Evolutionary conservation across 1,140 invertebrate species (phyloP).

Genomic region (Archivesica marissinica): DNA sequence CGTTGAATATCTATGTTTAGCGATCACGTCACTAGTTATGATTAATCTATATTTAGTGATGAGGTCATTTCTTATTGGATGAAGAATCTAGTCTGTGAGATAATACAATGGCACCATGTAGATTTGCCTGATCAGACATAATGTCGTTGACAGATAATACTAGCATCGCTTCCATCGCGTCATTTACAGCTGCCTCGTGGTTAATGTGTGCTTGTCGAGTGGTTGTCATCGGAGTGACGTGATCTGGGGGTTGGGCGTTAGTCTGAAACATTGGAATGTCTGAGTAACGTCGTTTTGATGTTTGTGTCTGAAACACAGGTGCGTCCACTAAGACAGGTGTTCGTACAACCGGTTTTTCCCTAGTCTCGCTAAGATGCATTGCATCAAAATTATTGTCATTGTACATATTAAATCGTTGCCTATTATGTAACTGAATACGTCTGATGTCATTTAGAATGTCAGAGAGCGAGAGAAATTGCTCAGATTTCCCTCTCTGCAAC

Average conservation of each 20-base stretch:
- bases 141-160: slow-evolving; percentile 17
- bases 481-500: not conserved
- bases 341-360: not conserved
- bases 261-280: not conserved
- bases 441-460: slow-evolving; percentile 29
- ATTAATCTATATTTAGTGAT: too few species aligned
- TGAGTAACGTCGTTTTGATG: slow-evolving; percentile 4
- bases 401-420: not conserved
- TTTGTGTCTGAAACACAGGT: not conserved
- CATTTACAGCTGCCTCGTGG: not conserved
- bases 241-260: not conserved
- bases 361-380: not conserved
- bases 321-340: not conserved
- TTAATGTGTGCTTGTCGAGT: not conserved
- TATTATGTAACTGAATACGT: slow-evolving; percentile 20
- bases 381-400: slow-evolving; percentile 30
- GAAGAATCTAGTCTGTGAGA: not conserved
- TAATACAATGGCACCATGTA: slow-evolving; percentile 15
- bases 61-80: too few species aligned
- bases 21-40: too few species aligned
- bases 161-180: not conserved
- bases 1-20: too few species aligned
- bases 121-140: not conserved
- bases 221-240: not conserved
- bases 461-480: slow-evolving; percentile 5